A percentile compares a stretch with the other conserved stretches of the same genome.
Evolutionary conservation across 2,113 vertebrate genomes (phyloP).

Genomic region (Poecilia latipinna): DNA sequence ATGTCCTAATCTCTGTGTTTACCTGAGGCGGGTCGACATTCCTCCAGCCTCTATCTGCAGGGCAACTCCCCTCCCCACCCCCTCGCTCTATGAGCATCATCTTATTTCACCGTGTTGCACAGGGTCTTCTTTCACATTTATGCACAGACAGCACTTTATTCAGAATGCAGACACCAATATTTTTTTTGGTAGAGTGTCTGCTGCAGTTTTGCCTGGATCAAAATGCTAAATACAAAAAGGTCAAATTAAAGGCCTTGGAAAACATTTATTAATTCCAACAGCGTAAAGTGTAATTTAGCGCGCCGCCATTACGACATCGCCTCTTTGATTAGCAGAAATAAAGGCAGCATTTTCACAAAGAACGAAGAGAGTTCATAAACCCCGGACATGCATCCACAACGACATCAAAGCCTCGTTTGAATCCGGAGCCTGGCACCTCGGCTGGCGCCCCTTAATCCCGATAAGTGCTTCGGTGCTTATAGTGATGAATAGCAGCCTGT

Average conservation of each 20-base stretch:
- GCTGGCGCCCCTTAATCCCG: slow-evolving; percentile 55
- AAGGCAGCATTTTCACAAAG: neutral
- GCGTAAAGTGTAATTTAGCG: neutral
- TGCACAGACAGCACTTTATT: neutral
- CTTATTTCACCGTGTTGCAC: neutral
- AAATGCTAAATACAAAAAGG: slow-evolving; percentile 1
- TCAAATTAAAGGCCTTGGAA: slow-evolving; percentile 8
- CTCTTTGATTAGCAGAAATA: slow-evolving; percentile 1
- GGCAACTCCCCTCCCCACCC: neutral
- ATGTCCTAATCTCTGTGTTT: neutral
- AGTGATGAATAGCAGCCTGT: slow-evolving; percentile 45
- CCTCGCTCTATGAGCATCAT: neutral
- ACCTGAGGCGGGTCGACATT: neutral
- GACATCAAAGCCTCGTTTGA: slow-evolving; percentile 65
- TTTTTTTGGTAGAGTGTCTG: slow-evolving; percentile 11
- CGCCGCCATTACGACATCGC: neutral
- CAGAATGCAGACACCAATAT: slow-evolving; percentile 1
- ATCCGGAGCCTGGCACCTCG: slow-evolving; percentile 34
- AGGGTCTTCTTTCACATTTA: neutral
- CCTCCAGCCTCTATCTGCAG: neutral
- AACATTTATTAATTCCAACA: neutral
- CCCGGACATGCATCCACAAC: slow-evolving; percentile 18
- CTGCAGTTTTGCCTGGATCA: slow-evolving; percentile 15
- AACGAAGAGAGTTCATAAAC: slow-evolving; percentile 13
- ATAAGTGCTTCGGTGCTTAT: slow-evolving; percentile 56